Base-by-base conservation (phyloP, 2,797 vertebrate species). In the Enteromius paludinosus region DNA sequence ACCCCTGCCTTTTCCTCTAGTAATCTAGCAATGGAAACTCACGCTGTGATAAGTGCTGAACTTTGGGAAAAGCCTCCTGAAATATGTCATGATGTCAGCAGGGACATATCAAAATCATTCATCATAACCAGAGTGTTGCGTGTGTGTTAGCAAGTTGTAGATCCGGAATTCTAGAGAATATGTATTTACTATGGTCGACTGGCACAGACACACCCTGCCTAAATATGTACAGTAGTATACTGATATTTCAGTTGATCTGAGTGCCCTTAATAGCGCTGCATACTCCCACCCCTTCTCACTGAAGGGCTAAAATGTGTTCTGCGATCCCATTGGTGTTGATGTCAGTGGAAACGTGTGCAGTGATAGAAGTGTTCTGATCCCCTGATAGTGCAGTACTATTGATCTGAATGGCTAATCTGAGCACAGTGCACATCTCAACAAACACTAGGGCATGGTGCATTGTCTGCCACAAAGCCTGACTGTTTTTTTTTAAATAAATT, bases 41-140 rank as follows among this genome's bases (percentile, higher is more conserved):
- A 38, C 65, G 87, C 75, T 64, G 79, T 83, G 88, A 66, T 64
- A 68, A 84, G 83, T 86, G 82, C 18, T 87, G 80, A 79, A 89
- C 73, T 79, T 74, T 62, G 71, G 64, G 59, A 84, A 86, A 88
- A 79, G 66, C 89, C n/a, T 30, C 59, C 10, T 41, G 61, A 56
- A 71, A 45, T 77, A 62, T 77, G 72, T 59, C 28, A 65, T 65
- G 28, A 68, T 15, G 45, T 18, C 41, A 83, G 62, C n/a, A 66
- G 59, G 45, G 47, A 20, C 41, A 8, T 73, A 54, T 38, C 83
- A 14, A 30, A 83, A 87, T 84, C 64, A 88, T 82, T 83, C 80
- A 90, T 87, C 52, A 6, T 17, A 66, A 43, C 14, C 15, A 84
- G 82, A 91, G 86, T 87, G 85, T 89, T 88, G 89, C 89, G 85